Conservation (phyloP, 2,888 invertebrate species). For the Aphodius sticticus region DNA sequence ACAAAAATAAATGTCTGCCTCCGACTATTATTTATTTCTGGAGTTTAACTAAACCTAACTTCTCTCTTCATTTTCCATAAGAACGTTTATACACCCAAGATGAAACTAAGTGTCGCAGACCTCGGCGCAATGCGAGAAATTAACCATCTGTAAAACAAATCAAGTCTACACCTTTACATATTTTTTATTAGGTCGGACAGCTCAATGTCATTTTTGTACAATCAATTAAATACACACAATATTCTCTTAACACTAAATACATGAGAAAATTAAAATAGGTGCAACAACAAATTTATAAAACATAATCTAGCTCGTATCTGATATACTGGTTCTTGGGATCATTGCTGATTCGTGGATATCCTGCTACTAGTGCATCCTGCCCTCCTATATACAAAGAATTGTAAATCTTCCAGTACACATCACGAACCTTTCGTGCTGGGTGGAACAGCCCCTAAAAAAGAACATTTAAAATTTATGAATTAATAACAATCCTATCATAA, state of each 20-base stretch:
- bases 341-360: constrained; percentile 96
- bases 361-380: constrained; percentile 96
- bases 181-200: not conserved
- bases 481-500: constrained; percentile 17
- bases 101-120: too few relatives aligned
- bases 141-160: not conserved
- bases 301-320: constrained; percentile 93
- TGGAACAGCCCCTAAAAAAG: constrained; percentile 91
- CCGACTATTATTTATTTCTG: too few relatives aligned
- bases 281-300: constrained; percentile 69
- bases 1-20: too few relatives aligned
- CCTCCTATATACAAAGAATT: constrained; percentile 99
- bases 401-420: constrained; percentile 99
- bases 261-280: constrained; percentile 11
- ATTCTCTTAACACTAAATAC: not conserved
- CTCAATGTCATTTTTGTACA: not conserved
- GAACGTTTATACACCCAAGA: too few relatives aligned
- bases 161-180: not conserved
- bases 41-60: too few relatives aligned
- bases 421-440: constrained; percentile 98
- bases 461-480: constrained; percentile 37
- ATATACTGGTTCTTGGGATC: constrained; percentile 94
- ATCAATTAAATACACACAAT: not conserved
- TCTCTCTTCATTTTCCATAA: too few relatives aligned
- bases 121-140: too few relatives aligned